Conservation (phyloP, 2,797 vertebrate species). For the Nasua narica region DNA sequence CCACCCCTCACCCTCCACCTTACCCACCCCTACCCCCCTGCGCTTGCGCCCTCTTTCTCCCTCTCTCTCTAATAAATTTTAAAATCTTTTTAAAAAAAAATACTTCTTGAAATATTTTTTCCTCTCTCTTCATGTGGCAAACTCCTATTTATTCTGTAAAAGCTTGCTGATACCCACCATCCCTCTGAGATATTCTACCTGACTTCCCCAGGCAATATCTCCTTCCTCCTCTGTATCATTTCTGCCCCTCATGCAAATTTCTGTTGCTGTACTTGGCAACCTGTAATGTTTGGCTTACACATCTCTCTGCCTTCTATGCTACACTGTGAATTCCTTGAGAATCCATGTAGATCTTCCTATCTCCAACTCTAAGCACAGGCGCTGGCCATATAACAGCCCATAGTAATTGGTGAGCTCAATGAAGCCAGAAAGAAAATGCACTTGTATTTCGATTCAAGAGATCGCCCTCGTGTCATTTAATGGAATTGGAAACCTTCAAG, state of each 20-base stretch:
- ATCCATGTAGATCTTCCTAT: neutral
- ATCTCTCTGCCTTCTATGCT: neutral
- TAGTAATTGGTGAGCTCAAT: neutral
- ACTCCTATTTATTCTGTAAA: neutral
- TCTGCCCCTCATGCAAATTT: neutral
- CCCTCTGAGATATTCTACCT: neutral
- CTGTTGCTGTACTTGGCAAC: neutral
- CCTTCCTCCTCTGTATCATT: neutral
- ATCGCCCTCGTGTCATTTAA: neutral
- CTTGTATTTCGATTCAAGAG: neutral
- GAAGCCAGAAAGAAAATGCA: slow-evolving; percentile 14
- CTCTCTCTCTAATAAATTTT: neutral
- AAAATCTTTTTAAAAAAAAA: neutral
- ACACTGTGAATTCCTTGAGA: slow-evolving; percentile 3
- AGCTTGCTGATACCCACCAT: neutral
- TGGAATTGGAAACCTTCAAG: neutral
- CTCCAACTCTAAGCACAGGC: neutral
- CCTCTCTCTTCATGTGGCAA: neutral
- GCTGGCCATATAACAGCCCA: neutral
- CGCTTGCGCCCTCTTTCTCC: too few relatives aligned
- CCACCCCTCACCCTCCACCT: neutral
- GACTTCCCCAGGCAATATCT: neutral
- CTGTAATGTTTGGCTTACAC: neutral
- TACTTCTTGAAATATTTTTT: neutral
- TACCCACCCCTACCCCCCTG: too few relatives aligned